phyloP scores from a whole-genome alignment of 2,888 invertebrate species.

The Uloborus plumipes region DNA sequence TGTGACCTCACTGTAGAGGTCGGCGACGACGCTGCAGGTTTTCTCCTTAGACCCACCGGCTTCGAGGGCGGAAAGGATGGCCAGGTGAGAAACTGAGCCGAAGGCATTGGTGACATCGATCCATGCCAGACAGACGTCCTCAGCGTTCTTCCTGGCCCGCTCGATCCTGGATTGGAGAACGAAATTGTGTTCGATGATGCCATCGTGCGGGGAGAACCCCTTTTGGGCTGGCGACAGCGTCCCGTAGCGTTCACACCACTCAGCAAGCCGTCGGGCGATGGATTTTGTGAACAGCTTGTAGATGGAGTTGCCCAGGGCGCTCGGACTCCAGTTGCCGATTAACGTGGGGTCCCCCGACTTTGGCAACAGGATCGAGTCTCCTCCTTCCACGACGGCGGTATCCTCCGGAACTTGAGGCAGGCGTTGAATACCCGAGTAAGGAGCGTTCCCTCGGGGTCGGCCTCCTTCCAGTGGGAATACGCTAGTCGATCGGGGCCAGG shows the following conservation, averaged over 20 bases:
- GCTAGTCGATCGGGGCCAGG: neutral
- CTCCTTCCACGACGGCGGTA: neutral
- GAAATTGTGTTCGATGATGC: neutral
- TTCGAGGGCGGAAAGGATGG: neutral
- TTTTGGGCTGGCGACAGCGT: neutral
- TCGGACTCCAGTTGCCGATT: neutral
- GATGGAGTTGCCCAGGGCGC: neutral
- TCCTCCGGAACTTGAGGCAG: neutral
- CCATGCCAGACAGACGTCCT: neutral
- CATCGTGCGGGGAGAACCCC: neutral
- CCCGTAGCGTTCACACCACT: neutral
- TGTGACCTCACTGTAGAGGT: neutral
- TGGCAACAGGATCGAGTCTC: neutral
- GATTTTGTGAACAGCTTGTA: neutral
- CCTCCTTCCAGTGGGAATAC: neutral
- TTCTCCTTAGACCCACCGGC: neutral
- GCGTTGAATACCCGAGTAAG: neutral
- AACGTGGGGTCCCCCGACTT: neutral
- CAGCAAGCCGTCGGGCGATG: neutral
- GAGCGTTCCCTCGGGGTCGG: neutral
- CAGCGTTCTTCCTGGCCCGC: neutral
- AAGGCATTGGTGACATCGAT: neutral
- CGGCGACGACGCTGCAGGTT: neutral
- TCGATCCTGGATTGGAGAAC: neutral
- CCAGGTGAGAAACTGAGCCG: neutral